Percentiles rank a stretch among this genome's conserved stretches.
These are phyloP conservation scores for Spinibarbus caldwelli DNA, from an alignment of 2,797 vertebrate species.

Conservation along the genomic window DNA sequence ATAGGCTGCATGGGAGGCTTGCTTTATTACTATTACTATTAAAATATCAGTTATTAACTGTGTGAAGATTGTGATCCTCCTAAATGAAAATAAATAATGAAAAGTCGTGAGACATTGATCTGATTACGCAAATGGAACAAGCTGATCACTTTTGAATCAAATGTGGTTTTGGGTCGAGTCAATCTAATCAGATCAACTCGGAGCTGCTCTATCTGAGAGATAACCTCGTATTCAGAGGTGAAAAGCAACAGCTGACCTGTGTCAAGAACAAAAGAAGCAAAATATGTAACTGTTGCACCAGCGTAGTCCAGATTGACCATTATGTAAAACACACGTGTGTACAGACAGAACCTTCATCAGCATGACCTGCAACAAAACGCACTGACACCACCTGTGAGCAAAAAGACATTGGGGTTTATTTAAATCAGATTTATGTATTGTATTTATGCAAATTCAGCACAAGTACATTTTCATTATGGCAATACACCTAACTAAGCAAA, in stretches of 20 bases:
- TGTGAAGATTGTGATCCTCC: neutral
- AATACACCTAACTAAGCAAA: neutral
- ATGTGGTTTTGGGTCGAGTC: neutral
- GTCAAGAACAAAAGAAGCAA: constrained; percentile 9
- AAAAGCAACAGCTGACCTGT: constrained; percentile 2
- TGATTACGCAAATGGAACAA: neutral
- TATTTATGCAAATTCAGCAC: neutral
- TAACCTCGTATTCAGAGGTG: neutral
- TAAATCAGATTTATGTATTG: neutral
- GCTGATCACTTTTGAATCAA: neutral
- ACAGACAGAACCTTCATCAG: neutral
- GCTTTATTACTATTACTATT: neutral
- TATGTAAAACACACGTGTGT: neutral
- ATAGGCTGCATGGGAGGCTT: neutral
- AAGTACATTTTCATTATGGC: neutral
- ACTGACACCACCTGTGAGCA: neutral
- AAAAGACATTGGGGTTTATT: neutral
- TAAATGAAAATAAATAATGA: neutral
- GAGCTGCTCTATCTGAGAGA: neutral
- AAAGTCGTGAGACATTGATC: neutral
- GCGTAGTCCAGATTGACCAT: neutral
- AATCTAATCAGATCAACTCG: constrained; percentile 25
- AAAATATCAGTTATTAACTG: neutral
- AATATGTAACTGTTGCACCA: neutral
- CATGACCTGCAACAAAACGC: neutral